Base-by-base conservation (phyloP, 2,113 vertebrate genomes). In the Calidris pugnax region DNA sequence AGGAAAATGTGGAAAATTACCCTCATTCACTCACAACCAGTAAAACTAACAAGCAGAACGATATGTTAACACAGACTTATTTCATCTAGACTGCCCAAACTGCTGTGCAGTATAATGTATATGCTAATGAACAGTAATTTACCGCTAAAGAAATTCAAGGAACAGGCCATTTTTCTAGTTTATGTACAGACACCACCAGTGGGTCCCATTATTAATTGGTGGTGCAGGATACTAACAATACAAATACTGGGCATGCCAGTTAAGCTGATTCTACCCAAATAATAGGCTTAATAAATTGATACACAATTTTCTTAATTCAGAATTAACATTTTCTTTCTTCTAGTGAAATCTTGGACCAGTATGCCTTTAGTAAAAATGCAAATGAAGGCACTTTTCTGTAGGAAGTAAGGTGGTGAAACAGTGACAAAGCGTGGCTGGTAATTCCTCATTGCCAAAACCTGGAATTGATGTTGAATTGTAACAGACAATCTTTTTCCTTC, bases 1-100 rank as follows among this genome's bases (percentile, higher is more conserved):
- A 85, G 33, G 33, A 60, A 82, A n/a, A 79, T 43, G 43, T 87
- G 68, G 89, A 86, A 92, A 95, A 95, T 91, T 89, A 82, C 20
- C 62, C 74, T 90, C 43, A 67, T 77, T 87, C 37, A 75, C 77
- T 94, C 56, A 72, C 85, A 59, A 27, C 63, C 55, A 63, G 57
- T 85, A 79, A 82, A 94, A 79, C 53, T 87, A 93, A 87, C 71
- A 72, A 91, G 57, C 17, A 82, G 74, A 77, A 39, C 1, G 4
- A 37, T 85, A 64, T 17, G 50, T 73, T 94, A 89, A 85, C 43
- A 75, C 12, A 76, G 87, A 23, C 41, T 48, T 85, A 63, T 24
- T 91, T 94, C 85, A 82, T 78, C 76, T 55, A 45, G 67, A 77
- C 62, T 83, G 78, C 63, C 55, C 45, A 66, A 23, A 57, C 14